Conservation (phyloP, 2,797 vertebrate species). For the Catharus ustulatus region DNA sequence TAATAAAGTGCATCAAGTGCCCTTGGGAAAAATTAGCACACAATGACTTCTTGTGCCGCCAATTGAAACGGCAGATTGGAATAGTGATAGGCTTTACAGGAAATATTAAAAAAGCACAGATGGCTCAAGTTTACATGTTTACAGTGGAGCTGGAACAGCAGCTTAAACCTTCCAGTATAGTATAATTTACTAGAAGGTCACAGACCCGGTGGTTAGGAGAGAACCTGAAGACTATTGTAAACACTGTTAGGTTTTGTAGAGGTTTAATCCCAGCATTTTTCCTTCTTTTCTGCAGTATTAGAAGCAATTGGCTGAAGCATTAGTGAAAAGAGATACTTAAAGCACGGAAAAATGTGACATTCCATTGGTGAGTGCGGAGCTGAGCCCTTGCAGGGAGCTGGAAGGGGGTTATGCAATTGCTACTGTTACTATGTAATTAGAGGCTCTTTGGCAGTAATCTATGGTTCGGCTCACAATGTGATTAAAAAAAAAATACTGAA, state of each 20-base stretch:
- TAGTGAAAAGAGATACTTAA: conserved; percentile 55
- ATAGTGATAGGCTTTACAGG: conserved; percentile 67
- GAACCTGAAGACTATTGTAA: conserved; percentile 59
- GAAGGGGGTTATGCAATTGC: conserved; percentile 29
- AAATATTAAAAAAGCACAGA: conserved; percentile 76
- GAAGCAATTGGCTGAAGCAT: conserved; percentile 23
- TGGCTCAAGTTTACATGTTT: conserved; percentile 74
- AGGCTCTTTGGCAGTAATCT: conserved; percentile 56
- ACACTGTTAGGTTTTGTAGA: conserved; percentile 43
- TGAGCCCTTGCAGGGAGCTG: conserved; percentile 12
- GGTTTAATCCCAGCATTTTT: conserved; percentile 31
- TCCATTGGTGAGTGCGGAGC: neutral
- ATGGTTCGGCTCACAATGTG: neutral
- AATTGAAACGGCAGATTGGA: conserved; percentile 64
- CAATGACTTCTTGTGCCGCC: conserved; percentile 74
- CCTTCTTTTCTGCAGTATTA: conserved; percentile 36
- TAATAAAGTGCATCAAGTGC: conserved; percentile 73
- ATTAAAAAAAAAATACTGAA: conserved; percentile 2
- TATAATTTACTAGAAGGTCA: conserved; percentile 67
- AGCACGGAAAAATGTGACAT: conserved; percentile 49
- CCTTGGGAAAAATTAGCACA: conserved; percentile 75
- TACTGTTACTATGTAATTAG: conserved; percentile 67
- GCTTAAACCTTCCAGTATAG: conserved; percentile 54
- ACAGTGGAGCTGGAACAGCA: conserved; percentile 66
- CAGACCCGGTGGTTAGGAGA: conserved; percentile 54